Evolutionary conservation across 2,888 invertebrate genomes (phyloP), one percentile per base, ranked within the genome.

Genomic region (Argyresthia goedartella): DNA sequence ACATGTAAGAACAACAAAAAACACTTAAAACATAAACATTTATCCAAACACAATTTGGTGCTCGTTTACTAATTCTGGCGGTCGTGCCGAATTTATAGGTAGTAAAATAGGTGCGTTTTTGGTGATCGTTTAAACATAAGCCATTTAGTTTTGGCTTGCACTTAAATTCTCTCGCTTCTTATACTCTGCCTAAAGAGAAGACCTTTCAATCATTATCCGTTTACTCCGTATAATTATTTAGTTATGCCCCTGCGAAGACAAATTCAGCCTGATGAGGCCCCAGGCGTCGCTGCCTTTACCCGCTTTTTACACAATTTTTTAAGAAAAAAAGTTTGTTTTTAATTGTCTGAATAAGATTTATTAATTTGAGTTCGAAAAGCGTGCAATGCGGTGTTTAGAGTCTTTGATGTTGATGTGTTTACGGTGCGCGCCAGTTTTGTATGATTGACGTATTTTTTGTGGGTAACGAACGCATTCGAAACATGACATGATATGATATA

Each of bases 171-270:
- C 54, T 58, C 36, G 34, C 13, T 25, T 13, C 16, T 55, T 60
- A 59, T 71, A 62, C 65, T 68, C 77, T 76, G 46, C 56, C 25
- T 62, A 56, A 68, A 64, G 66, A 62, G 71, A 71, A 75, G 72
- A 81, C 77, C 82, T 79, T 84, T 81, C 84, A 84, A 86, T 85
- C 82, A 82, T 80, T 73, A 76, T 72, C 65, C 71, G 69, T 68
- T 67, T 66, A 73, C 69, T 70, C 66, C 74, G 64, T 85, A 76
- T 85, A 85, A 86, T 86, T 84, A 86, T 76, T 81, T 76, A 66
- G 78, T 74, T 77, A 79, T 77, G 73, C 74, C 73, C 67, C 71
- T 66, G 63, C 62, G 64, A 62, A 64, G 66, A 63, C 56, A 56
- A 57, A 63, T 65, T 66, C 69, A 63, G 63, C 60, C 63, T 67